Evolutionary conservation across 2,888 invertebrate species (phyloP), one percentile per base, ranked within the genome.

Genomic region (Notodonta dromedarius): DNA sequence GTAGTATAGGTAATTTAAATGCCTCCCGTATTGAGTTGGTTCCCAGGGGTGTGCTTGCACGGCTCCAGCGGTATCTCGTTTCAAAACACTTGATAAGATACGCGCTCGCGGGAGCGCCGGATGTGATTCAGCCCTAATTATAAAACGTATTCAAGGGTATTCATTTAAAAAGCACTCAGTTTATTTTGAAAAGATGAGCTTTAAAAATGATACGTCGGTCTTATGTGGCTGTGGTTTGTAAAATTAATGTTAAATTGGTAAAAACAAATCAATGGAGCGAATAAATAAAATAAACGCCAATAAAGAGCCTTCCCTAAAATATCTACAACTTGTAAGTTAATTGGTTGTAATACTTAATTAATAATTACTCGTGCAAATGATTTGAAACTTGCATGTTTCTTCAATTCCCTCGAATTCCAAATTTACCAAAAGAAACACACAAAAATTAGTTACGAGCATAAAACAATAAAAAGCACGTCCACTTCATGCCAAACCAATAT

Each of bases 11-110:
- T 46, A 46, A 46, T n/a, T 16, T 50, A 16, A 16, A 9, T 46
- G 13, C 46, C 46, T 46, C 46, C 46, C 46, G 46, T 56, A n/a
- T 9, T 65, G 7, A 63, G 69, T 59, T 72, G 61, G 67, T 72
- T 70, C 72, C 62, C 69, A 69, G 59, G 59, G 70, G 71, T 63
- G 58, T 59, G 61, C 63, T 59, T 61, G 60, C 16, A 57, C 50
- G 65, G 62, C 48, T 14, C 58, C 51, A 44, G 46, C 40, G 44
- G 58, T 57, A 65, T 65, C 62, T 60, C 58, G 61, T 69, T 74
- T 73, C 69, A 73, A 73, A 76, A 75, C 75, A 75, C 63, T 71
- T 60, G 75, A 76, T 76, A 78, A 73, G 71, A 72, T 71, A 73
- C 58, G 60, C 60, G 62, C 58, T 58, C 48, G 32, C 51, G 32